phyloP scores from a whole-genome alignment of 2,113 vertebrate genomes.

The Sprattus sprattus region DNA sequence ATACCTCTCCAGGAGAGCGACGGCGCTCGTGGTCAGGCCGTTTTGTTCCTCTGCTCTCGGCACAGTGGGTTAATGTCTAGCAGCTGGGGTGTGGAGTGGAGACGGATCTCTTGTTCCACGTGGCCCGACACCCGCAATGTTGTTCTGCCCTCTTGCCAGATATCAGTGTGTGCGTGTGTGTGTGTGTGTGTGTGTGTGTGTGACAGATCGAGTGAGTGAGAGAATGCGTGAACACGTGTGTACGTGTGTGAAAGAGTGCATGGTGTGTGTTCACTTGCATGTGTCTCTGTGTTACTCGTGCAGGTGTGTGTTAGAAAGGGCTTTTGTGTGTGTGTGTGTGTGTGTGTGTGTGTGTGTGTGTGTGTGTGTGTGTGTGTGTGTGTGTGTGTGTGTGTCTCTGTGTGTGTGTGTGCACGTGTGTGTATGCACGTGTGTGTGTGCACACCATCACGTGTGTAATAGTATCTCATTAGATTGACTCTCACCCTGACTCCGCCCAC shows the following conservation, averaged over 20 bases:
- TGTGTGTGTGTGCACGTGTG: neutral
- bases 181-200: slow-evolving; percentile 1
- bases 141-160: neutral
- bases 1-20: neutral
- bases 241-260: neutral
- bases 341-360: neutral
- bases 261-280: neutral
- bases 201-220: neutral
- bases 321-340: neutral
- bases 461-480: neutral
- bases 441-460: neutral
- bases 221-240: neutral
- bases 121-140: neutral
- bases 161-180: neutral
- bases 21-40: neutral
- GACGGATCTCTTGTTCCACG: neutral
- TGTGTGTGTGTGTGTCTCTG: neutral
- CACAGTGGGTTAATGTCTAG: slow-evolving; percentile 11
- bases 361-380: neutral
- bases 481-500: neutral
- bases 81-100: neutral
- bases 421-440: neutral
- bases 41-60: neutral
- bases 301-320: neutral
- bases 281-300: neutral